Percentiles rank a stretch among this genome's conserved stretches.
Conservation (phyloP, 2,888 invertebrate genomes). For the Julus scanicus region DNA sequence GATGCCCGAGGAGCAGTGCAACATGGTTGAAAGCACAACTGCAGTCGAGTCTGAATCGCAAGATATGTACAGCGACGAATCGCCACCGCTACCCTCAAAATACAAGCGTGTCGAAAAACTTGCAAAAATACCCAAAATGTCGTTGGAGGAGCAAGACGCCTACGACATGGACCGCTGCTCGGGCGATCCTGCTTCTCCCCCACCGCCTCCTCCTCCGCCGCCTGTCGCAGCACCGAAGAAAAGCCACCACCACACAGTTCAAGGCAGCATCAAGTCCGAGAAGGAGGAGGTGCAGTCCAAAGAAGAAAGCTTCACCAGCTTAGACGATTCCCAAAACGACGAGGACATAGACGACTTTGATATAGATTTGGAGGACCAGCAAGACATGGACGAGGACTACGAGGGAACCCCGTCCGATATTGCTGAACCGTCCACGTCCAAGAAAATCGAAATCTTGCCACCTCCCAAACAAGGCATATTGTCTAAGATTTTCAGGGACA, state of each 20-base stretch:
- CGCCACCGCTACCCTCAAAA: constrained; percentile 12
- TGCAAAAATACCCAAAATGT: not conserved
- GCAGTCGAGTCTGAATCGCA: not conserved
- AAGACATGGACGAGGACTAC: constrained; percentile 45
- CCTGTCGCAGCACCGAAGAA: not conserved
- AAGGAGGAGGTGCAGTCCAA: not conserved
- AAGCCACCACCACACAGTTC: not conserved
- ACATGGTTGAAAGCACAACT: constrained; percentile 40
- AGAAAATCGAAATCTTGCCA: constrained; percentile 54
- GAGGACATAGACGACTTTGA: not conserved
- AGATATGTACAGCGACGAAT: constrained; percentile 49
- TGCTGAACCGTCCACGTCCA: constrained; percentile 41
- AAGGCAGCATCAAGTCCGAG: not conserved
- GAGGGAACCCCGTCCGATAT: constrained; percentile 51
- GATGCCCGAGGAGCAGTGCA: constrained; percentile 13
- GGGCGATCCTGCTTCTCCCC: not conserved
- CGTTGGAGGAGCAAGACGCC: not conserved
- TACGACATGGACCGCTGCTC: not conserved
- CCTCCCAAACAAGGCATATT: constrained; percentile 60
- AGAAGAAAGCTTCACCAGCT: not conserved
- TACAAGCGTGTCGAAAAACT: not conserved
- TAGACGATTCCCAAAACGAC: not conserved
- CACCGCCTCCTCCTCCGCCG: not conserved
- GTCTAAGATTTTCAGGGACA: constrained; percentile 58
- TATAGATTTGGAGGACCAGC: not conserved